These are phyloP conservation scores for Pungitius pungitius DNA, from an alignment of 2,113 vertebrate genomes.

Conservation along the genomic window DNA sequence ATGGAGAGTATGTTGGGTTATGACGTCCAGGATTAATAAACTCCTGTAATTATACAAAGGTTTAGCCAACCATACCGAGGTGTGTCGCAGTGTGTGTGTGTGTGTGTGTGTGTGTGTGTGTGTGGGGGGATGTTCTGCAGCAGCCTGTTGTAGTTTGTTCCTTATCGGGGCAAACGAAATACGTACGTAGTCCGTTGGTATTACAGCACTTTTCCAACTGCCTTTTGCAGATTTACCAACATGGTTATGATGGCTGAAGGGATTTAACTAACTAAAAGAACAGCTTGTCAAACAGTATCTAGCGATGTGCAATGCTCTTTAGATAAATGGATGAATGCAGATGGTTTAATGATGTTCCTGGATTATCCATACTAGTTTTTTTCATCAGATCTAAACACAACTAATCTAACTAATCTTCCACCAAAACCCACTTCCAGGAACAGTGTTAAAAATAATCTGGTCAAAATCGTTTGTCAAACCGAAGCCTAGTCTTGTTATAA, in stretches of 20 bases:
- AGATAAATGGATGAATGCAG: neutral
- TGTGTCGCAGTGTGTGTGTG: neutral
- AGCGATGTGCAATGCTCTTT: neutral
- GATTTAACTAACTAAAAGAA: constrained; percentile 1
- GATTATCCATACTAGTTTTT: neutral
- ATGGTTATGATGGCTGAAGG: constrained; percentile 2
- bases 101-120: too few relatives aligned
- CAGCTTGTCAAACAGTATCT: neutral
- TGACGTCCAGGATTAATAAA: neutral
- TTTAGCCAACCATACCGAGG: neutral
- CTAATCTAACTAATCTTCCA: neutral
- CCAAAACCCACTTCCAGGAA: neutral
- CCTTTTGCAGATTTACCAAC: neutral
- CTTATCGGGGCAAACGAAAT: constrained; percentile 4
- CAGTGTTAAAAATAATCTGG: constrained; percentile 20
- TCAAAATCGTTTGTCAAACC: constrained; percentile 37
- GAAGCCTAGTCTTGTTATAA: constrained; percentile 32
- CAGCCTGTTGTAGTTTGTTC: neutral
- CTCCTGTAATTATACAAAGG: neutral
- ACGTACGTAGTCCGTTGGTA: neutral
- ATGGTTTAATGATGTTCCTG: neutral
- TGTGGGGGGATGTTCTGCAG: too few relatives aligned
- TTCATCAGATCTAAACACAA: neutral
- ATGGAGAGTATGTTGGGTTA: neutral
- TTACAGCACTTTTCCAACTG: neutral